Conservation (phyloP, 2,888 invertebrate genomes). For the Ischnus inquisitorius region DNA sequence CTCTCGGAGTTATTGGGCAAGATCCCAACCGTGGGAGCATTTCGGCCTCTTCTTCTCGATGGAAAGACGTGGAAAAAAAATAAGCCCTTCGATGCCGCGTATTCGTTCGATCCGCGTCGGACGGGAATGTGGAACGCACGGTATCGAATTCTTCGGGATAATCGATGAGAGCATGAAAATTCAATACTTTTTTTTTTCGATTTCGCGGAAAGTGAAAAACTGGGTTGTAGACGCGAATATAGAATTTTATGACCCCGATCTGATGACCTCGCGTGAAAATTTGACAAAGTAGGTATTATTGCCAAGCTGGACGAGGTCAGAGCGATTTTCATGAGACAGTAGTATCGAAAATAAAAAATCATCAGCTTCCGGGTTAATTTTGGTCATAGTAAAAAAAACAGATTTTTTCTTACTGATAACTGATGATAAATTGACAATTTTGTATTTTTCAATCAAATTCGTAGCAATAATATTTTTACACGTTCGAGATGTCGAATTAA, state of each 20-base stretch:
- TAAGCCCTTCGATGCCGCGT: conserved; percentile 6
- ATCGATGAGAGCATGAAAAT: conserved; percentile 5
- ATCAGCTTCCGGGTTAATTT: too few relatives aligned
- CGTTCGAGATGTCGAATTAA: too few relatives aligned
- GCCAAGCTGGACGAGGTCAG: not conserved
- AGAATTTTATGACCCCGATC: conserved; percentile 19
- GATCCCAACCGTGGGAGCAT: conserved; percentile 29
- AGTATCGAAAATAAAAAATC: not conserved
- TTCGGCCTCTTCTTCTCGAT: conserved; percentile 11
- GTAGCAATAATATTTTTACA: too few relatives aligned
- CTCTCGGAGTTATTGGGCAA: conserved; percentile 18
- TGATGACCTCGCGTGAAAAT: conserved; percentile 34
- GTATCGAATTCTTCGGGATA: conserved; percentile 20
- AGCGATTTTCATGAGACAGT: not conserved
- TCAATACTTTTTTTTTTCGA: not conserved
- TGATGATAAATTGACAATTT: too few relatives aligned
- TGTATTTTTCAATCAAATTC: too few relatives aligned
- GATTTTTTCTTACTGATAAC: too few relatives aligned
- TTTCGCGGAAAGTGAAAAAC: not conserved
- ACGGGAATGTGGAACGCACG: conserved; percentile 28
- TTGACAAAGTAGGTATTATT: not conserved
- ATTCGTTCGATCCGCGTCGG: conserved; percentile 37
- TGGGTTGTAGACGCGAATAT: conserved; percentile 1
- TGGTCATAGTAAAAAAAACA: too few relatives aligned
- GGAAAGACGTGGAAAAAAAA: not conserved